Conservation (phyloP, 1,140 invertebrate genomes). For the Holotrichia oblita region DNA sequence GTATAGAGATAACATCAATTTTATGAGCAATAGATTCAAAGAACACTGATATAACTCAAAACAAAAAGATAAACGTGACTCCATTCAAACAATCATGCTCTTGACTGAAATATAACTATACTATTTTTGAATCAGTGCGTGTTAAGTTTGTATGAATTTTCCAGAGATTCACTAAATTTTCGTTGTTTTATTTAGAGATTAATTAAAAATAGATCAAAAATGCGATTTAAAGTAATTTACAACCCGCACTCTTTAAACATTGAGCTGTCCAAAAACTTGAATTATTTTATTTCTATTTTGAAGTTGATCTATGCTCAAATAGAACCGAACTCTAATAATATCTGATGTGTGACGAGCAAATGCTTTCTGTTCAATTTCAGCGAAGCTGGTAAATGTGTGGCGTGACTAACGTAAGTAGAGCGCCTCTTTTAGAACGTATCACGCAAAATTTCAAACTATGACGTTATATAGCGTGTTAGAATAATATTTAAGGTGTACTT, state of each 20-base stretch:
- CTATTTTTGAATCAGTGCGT: neutral
- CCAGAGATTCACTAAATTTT: neutral
- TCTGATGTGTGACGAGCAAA: neutral
- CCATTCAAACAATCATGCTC: too few species aligned
- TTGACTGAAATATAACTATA: too few species aligned
- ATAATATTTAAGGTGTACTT: slow-evolving; percentile 18
- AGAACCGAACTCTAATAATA: slow-evolving; percentile 3
- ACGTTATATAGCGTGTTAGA: neutral
- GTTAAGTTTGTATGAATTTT: neutral
- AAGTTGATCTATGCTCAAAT: neutral
- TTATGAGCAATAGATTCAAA: too few species aligned
- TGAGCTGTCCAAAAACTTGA: neutral
- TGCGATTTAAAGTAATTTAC: neutral
- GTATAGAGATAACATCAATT: too few species aligned
- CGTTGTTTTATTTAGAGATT: neutral
- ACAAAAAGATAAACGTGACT: too few species aligned
- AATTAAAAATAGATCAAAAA: slow-evolving; percentile 15
- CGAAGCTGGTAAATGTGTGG: neutral
- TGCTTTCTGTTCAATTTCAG: slow-evolving; percentile 12
- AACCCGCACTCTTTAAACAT: neutral
- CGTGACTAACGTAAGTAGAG: neutral
- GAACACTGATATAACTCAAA: too few species aligned
- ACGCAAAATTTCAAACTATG: neutral
- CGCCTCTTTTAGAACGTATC: slow-evolving; percentile 2
- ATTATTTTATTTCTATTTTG: slow-evolving; percentile 5